A percentile compares a stretch with the other conserved stretches of the same genome.
phyloP scores from a whole-genome alignment of 2,797 vertebrate genomes.

The Paramormyrops hopkinsi region DNA sequence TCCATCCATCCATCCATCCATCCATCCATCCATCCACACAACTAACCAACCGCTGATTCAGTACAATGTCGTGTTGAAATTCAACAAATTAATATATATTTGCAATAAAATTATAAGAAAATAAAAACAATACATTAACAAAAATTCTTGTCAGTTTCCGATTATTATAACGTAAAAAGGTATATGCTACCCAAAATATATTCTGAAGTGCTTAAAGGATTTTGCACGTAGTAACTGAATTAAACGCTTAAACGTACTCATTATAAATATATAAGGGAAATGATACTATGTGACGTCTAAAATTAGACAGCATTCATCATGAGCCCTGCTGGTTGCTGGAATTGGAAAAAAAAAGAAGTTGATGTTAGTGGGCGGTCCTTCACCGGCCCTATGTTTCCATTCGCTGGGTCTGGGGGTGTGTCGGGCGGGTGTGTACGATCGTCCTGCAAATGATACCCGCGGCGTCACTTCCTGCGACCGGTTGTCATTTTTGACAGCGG shows the following conservation, averaged over 20 bases:
- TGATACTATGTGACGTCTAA: not conserved
- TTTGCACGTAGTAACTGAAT: not conserved
- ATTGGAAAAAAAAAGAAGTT: not conserved
- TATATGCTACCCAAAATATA: not conserved
- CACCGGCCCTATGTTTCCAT: constrained; percentile 42
- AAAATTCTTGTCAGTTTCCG: not conserved
- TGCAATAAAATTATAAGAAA: not conserved
- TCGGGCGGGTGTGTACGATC: constrained; percentile 42
- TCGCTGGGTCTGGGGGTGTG: constrained; percentile 66
- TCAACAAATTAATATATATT: not conserved
- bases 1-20: not conserved
- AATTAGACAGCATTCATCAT: not conserved
- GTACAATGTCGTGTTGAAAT: not conserved
- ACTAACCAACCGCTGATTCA: not conserved
- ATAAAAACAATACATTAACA: not conserved
- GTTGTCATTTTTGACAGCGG: constrained; percentile 59
- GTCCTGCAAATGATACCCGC: constrained; percentile 21
- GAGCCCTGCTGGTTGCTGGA: not conserved
- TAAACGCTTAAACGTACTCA: not conserved
- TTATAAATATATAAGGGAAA: not conserved
- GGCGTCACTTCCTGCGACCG: constrained; percentile 42
- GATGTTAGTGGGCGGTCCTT: not conserved
- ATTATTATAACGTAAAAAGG: not conserved
- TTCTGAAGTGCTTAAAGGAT: not conserved
- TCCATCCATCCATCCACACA: not conserved